Conservation (phyloP, 2,888 invertebrate genomes). For the Onchidella celtica region DNA sequence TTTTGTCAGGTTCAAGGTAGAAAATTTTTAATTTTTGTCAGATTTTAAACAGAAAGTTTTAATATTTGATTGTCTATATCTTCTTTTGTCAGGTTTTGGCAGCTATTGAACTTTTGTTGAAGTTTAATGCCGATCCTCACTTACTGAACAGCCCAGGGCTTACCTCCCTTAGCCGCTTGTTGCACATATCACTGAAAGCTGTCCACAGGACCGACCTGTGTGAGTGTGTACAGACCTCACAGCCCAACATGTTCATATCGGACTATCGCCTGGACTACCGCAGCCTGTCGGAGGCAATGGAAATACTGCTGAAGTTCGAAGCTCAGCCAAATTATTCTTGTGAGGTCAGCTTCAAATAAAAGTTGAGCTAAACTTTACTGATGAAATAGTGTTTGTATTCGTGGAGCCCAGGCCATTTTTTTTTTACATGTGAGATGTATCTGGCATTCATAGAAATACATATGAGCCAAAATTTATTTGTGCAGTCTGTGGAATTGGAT, state of each 20-base stretch:
- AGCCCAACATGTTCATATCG: conserved; percentile 86
- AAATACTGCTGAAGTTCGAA: conserved; percentile 70
- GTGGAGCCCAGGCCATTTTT: too few species aligned
- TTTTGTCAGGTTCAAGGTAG: too few species aligned
- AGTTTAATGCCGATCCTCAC: conserved; percentile 76
- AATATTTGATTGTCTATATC: too few species aligned
- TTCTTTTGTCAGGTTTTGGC: conserved; percentile 64
- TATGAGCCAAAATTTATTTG: too few species aligned
- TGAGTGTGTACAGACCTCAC: conserved; percentile 86
- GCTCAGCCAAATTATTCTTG: conserved; percentile 69
- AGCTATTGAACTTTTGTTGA: conserved; percentile 70
- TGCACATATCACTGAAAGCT: conserved; percentile 81
- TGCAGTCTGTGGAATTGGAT: too few species aligned
- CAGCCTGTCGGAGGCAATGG: conserved; percentile 66
- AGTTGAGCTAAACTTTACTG: too few species aligned
- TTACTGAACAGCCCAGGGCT: conserved; percentile 83
- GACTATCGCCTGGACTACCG: conserved; percentile 78
- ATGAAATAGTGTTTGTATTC: too few species aligned
- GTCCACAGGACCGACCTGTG: conserved; percentile 86
- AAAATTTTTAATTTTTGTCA: too few species aligned
- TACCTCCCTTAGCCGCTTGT: conserved; percentile 87
- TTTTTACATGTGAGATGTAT: too few species aligned
- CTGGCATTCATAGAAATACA: too few species aligned
- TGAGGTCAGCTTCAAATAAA: conserved; percentile 54
- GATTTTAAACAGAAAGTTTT: too few species aligned